These are phyloP conservation scores for Falco peregrinus DNA, from an alignment of 2,797 vertebrate genomes.

Conservation along the genomic window DNA sequence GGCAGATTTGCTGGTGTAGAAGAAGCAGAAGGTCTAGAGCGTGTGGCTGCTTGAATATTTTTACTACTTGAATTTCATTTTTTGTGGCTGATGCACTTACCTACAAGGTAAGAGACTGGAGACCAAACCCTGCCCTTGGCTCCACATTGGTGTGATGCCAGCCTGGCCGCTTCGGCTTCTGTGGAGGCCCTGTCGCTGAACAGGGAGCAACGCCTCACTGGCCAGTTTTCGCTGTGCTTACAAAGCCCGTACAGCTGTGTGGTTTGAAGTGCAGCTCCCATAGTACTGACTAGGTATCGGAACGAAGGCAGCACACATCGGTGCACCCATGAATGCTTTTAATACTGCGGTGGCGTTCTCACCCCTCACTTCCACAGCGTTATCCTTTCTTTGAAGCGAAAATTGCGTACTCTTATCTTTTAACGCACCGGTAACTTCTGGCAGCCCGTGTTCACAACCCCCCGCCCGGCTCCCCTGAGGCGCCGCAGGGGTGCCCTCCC, in stretches of 20 bases:
- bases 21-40: not conserved
- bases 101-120: not conserved
- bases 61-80: not conserved
- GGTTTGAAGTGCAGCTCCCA: not conserved
- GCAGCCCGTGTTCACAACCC: fast-evolving
- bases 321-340: fast-evolving
- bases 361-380: not conserved
- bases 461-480: too few relatives aligned
- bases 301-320: fast-evolving
- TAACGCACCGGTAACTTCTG: not conserved
- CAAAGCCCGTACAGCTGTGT: fast-evolving
- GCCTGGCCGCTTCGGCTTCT: not conserved
- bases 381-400: not conserved
- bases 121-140: too few relatives aligned
- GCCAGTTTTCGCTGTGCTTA: fast-evolving
- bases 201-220: fast-evolving
- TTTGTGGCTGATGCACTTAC: not conserved
- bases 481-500: fast-evolving
- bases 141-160: fast-evolving
- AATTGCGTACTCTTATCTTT: fast-evolving
- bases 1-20: not conserved
- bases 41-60: not conserved
- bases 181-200: fast-evolving
- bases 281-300: fast-evolving
- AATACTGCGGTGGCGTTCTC: not conserved